Percentiles rank a stretch among this genome's conserved stretches.
These are phyloP conservation scores for Drosophila sucinea DNA, from an alignment of 1,140 invertebrate species.

Conservation along the genomic window DNA sequence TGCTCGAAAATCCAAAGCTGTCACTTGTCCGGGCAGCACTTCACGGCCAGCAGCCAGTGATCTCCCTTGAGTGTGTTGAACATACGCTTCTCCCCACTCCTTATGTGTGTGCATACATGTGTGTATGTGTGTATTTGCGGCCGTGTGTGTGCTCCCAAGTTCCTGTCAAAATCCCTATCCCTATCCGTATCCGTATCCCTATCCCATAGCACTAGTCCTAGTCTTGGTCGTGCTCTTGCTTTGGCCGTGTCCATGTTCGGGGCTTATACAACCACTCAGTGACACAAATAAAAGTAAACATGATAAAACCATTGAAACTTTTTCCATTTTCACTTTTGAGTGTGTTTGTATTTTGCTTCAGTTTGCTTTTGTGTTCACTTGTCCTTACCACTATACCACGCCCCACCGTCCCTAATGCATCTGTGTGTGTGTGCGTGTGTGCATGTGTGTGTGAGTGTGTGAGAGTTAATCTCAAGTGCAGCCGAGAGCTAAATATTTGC, in stretches of 20 bases:
- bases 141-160: background rate
- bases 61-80: conserved; percentile 78
- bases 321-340: conserved; percentile 81
- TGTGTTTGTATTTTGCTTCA: conserved; percentile 75
- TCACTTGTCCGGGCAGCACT: conserved; percentile 62
- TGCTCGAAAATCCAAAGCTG: conserved; percentile 56
- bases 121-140: conserved; percentile 42
- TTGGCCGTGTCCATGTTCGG: conserved; percentile 20
- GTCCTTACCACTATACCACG: background rate
- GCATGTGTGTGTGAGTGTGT: conserved; percentile 44
- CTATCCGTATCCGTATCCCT: conserved; percentile 40
- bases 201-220: background rate
- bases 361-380: conserved; percentile 42
- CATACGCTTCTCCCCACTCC: conserved; percentile 47
- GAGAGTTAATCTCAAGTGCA: conserved; percentile 77
- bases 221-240: conserved; percentile 22
- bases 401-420: background rate
- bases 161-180: conserved; percentile 12
- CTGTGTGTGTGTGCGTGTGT: background rate
- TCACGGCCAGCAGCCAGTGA: conserved; percentile 68
- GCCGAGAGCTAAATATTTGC: conserved; percentile 79
- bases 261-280: conserved; percentile 79
- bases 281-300: conserved; percentile 81
- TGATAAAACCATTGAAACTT: conserved; percentile 81
- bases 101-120: conserved; percentile 19